These are phyloP conservation scores for Aythya baeri DNA, from an alignment of 2,113 vertebrate species.

Conservation along the genomic window DNA sequence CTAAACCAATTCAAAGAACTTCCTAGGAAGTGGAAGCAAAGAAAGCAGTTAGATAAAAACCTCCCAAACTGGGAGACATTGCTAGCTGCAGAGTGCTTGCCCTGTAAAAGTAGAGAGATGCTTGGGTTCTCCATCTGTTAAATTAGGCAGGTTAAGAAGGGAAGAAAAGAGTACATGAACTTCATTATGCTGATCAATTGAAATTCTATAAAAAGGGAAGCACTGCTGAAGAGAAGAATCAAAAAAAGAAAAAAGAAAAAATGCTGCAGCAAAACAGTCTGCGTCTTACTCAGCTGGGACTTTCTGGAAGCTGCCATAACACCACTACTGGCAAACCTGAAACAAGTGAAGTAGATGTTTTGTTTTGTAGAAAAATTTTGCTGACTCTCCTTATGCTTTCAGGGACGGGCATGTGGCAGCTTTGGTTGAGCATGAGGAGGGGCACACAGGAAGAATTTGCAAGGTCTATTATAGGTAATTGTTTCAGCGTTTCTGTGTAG, in stretches of 20 bases:
- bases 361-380: neutral
- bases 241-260: neutral
- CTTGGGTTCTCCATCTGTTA: neutral
- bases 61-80: neutral
- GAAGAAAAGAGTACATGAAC: neutral
- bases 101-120: neutral
- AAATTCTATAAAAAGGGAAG: neutral
- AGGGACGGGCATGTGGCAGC: rapidly evolving
- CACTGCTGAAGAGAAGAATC: neutral
- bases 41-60: neutral
- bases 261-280: neutral
- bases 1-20: neutral
- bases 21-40: neutral
- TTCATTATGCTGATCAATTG: neutral
- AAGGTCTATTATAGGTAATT: neutral
- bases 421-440: neutral
- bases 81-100: neutral
- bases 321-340: neutral
- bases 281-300: neutral
- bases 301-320: neutral
- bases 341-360: neutral
- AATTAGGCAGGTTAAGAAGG: neutral
- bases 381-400: neutral
- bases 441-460: neutral
- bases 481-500: neutral